Base-by-base conservation (phyloP, 2,797 vertebrate genomes). In the Anguilla megastoma region DNA sequence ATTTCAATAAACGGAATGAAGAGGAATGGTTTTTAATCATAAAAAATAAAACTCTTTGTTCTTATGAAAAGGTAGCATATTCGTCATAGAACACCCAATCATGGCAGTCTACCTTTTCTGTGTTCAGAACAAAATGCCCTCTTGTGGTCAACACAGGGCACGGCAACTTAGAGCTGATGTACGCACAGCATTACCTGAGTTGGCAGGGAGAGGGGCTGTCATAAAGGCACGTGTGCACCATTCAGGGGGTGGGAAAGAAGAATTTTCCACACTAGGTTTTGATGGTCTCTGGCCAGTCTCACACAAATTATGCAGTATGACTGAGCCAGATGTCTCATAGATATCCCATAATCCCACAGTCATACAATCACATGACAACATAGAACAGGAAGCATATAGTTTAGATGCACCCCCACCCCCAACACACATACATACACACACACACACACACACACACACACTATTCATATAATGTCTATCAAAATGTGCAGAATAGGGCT, bases 361-460 rank as follows among this genome's bases (percentile, higher is more conserved):
- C 74, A 45, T 45, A 50, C 27, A 76, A 33, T 48, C 79, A 48
- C 79, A 82, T n/a, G 36, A 85, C 58, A 74, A 21, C 33, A 88
- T 85, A 85, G 60, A 56, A 83, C 41, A 69, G 87, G 74, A 88
- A 87, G 80, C 87, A 60, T 24, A 24, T 63, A 58, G 74, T 36
- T 82, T 54, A 84, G 33, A 41, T 79, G 74, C 33, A 36, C 4
- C 7, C 30, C 69, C 12, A 14, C 14, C 74, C 33, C 74, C 33
- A n/a, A 33, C 36, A 79, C 4, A 36, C 30, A 79, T 12, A 16
- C 10, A 79, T 36, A 6, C 30, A 36, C 24, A 79, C 12, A 33
- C 27, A 30, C 4, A 10, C 21, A 36, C 69, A 74, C 69, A 66
- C 24, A 66, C 24, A 69, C 63, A 69, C 63, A 45, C 33, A 36